A percentile compares a stretch with the other conserved stretches of the same genome.
Conservation (phyloP, 2,113 vertebrate genomes). For the Acanthisitta chloris region DNA sequence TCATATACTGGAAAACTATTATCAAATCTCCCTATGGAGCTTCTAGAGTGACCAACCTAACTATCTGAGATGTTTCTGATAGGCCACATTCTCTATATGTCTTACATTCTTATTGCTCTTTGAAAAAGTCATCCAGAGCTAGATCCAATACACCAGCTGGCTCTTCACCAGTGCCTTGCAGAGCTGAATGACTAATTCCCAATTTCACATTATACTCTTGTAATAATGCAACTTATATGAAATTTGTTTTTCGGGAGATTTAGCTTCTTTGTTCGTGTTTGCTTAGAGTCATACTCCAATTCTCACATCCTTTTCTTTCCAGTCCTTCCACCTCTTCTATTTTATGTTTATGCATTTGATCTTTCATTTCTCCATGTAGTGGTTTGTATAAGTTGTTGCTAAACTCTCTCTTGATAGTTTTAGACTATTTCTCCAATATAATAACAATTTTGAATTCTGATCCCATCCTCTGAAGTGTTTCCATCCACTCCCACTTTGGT, state of each 20-base stretch:
- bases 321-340: not conserved
- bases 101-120: not conserved
- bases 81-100: not conserved
- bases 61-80: not conserved
- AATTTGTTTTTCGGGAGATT: not conserved
- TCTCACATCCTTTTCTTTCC: not conserved
- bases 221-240: not conserved
- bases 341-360: slow-evolving; percentile 10
- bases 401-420: not conserved
- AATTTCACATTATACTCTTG: not conserved
- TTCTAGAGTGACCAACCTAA: not conserved
- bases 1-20: not conserved
- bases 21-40: not conserved
- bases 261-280: not conserved
- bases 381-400: not conserved
- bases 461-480: not conserved
- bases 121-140: not conserved
- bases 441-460: not conserved
- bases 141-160: not conserved
- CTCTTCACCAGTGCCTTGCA: not conserved
- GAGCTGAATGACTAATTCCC: not conserved
- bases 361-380: not conserved
- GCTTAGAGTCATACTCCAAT: not conserved
- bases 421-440: not conserved
- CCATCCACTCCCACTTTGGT: not conserved